Evolutionary conservation across 2,113 vertebrate species (phyloP).

Genomic region (Hystrix brachyura): DNA sequence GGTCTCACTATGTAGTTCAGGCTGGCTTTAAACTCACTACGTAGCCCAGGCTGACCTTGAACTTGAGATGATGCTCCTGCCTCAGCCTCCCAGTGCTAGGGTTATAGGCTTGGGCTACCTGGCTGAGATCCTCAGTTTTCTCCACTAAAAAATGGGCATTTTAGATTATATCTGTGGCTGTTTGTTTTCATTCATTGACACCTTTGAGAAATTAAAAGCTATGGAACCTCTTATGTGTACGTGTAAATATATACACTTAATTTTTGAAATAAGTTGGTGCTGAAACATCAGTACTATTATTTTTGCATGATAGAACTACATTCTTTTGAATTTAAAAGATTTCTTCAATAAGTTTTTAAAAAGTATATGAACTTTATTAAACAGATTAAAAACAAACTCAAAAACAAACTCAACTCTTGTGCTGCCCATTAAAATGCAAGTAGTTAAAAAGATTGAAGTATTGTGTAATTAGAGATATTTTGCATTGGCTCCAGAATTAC

Average conservation of each 20-base stretch:
- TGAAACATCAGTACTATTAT: constrained; percentile 28
- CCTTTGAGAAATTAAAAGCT: constrained; percentile 39
- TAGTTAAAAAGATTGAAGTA: constrained; percentile 31
- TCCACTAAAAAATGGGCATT: neutral
- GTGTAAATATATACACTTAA: neutral
- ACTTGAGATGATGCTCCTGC: neutral
- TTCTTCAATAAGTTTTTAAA: constrained; percentile 2
- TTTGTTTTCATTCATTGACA: constrained; percentile 52
- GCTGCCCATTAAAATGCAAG: constrained; percentile 37
- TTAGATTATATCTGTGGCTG: neutral
- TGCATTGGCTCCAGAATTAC: neutral
- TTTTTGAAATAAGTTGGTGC: constrained; percentile 44
- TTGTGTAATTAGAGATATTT: constrained; percentile 10
- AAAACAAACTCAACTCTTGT: neutral
- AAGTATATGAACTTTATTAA: neutral
- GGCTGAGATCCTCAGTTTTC: neutral
- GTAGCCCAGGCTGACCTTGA: too few species aligned
- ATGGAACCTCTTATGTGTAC: neutral
- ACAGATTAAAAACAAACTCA: neutral
- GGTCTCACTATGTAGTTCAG: neutral
- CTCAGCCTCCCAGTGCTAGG: neutral
- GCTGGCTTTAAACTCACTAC: neutral
- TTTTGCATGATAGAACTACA: neutral
- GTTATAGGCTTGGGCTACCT: neutral
- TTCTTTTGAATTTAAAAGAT: neutral